A percentile compares a stretch with the other conserved stretches of the same genome.
Evolutionary conservation across 2,888 invertebrate genomes (phyloP).

Genomic region (Clivina fossor): DNA sequence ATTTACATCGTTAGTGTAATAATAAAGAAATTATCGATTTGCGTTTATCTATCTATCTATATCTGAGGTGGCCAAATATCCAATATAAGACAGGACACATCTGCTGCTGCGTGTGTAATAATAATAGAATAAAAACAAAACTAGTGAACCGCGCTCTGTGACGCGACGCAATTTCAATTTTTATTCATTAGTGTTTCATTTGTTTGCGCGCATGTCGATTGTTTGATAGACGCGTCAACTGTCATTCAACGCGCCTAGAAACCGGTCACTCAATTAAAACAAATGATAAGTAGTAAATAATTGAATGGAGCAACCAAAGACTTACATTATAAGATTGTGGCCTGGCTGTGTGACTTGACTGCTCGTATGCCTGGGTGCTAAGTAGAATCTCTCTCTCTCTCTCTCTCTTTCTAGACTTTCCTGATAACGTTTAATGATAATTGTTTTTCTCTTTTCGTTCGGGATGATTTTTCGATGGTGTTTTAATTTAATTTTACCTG

Average conservation of each 20-base stretch:
- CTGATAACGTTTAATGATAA: too few relatives aligned
- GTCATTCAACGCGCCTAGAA: constrained; percentile 26
- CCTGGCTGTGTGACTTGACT: too few relatives aligned
- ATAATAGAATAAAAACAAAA: too few relatives aligned
- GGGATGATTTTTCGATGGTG: too few relatives aligned
- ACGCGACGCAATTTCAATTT: constrained; percentile 24
- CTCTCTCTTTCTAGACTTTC: too few relatives aligned
- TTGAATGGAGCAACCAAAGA: constrained; percentile 27
- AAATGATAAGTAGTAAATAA: constrained; percentile 34
- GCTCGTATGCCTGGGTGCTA: too few relatives aligned
- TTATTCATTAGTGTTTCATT: constrained; percentile 27
- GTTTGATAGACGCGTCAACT: constrained; percentile 30
- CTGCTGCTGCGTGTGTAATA: background rate
- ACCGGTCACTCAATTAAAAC: constrained; percentile 35
- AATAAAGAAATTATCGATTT: background rate
- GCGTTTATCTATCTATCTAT: background rate
- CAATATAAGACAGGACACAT: background rate
- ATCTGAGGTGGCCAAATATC: too few relatives aligned
- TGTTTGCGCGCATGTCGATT: constrained; percentile 24
- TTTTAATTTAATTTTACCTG: too few relatives aligned
- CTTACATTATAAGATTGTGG: too few relatives aligned
- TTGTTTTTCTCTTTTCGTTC: too few relatives aligned
- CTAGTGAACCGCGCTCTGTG: too few relatives aligned
- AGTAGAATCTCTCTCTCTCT: too few relatives aligned
- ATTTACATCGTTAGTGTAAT: background rate